These are phyloP conservation scores for Regulus satrapa DNA, from an alignment of 2,113 vertebrate species.

Conservation along the genomic window DNA sequence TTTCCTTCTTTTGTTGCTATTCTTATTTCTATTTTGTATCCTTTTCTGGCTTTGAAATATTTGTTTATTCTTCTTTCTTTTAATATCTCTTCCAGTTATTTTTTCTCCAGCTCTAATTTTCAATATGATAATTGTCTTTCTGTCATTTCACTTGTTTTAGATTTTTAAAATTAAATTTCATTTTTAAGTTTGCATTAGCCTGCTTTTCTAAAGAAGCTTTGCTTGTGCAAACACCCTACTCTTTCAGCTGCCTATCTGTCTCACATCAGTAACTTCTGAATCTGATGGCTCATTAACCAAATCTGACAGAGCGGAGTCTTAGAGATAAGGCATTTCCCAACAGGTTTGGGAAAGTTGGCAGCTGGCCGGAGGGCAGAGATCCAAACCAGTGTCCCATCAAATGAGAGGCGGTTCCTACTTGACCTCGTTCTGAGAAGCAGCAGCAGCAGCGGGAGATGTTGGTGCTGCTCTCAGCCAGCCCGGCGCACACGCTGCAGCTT, in stretches of 20 bases:
- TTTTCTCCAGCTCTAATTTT: neutral
- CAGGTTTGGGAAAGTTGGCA: neutral
- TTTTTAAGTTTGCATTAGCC: neutral
- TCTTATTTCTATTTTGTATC: neutral
- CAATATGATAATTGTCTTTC: neutral
- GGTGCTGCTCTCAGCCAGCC: neutral
- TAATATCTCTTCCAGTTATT: neutral
- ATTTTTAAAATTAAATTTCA: neutral
- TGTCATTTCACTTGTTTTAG: neutral
- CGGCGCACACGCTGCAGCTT: rapidly evolving
- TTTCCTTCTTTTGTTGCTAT: neutral
- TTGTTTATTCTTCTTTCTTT: neutral
- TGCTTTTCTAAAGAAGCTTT: neutral
- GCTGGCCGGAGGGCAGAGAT: neutral
- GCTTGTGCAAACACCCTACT: neutral
- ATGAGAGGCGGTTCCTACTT: neutral
- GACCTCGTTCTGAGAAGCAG: neutral
- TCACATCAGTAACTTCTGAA: neutral
- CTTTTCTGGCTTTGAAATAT: neutral
- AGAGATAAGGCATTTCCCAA: neutral
- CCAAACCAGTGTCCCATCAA: neutral
- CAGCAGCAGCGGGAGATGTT: rapidly evolving
- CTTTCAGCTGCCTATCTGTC: neutral
- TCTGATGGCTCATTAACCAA: neutral
- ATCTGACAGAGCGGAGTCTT: neutral